phyloP scores from a whole-genome alignment of 2,113 vertebrate genomes.

The Chaetodon auriga region DNA sequence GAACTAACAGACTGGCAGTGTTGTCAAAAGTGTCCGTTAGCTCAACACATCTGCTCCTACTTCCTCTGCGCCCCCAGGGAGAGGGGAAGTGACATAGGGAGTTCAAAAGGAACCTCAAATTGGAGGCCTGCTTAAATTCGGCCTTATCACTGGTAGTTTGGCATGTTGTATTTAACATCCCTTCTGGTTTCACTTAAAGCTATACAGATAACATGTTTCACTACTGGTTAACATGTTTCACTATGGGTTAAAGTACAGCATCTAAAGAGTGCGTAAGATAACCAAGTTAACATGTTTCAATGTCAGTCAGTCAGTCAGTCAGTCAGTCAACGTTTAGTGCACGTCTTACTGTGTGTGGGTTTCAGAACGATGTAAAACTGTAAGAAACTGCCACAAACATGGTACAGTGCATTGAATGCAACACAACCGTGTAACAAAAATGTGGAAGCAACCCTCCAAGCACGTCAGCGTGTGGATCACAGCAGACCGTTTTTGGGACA shows the following conservation, averaged over 20 bases:
- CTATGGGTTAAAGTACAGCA: not conserved
- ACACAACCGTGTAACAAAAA: not conserved
- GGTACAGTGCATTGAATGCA: not conserved
- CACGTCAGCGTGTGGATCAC: not conserved
- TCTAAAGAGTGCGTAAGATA: not conserved
- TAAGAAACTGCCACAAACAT: not conserved
- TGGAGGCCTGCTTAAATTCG: conserved; percentile 41
- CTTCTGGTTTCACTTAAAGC: conserved; percentile 20
- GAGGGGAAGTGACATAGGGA: conserved; percentile 76
- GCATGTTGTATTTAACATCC: conserved; percentile 24
- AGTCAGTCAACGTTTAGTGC: no score
- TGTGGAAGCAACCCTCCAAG: not conserved
- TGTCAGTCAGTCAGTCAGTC: not conserved
- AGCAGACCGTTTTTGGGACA: not conserved
- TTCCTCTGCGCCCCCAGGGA: conserved; percentile 67
- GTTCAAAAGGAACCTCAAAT: conserved; percentile 78
- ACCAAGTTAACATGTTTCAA: not conserved
- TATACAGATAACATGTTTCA: conserved; percentile 3
- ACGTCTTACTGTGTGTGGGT: not conserved
- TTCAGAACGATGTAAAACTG: not conserved
- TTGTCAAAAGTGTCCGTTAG: conserved; percentile 72
- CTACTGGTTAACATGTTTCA: not conserved
- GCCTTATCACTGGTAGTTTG: conserved; percentile 28
- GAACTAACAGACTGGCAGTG: conserved; percentile 65
- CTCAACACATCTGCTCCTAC: conserved; percentile 77